Conservation (phyloP, 2,888 invertebrate genomes). For the Ceriagrion tenellum region DNA sequence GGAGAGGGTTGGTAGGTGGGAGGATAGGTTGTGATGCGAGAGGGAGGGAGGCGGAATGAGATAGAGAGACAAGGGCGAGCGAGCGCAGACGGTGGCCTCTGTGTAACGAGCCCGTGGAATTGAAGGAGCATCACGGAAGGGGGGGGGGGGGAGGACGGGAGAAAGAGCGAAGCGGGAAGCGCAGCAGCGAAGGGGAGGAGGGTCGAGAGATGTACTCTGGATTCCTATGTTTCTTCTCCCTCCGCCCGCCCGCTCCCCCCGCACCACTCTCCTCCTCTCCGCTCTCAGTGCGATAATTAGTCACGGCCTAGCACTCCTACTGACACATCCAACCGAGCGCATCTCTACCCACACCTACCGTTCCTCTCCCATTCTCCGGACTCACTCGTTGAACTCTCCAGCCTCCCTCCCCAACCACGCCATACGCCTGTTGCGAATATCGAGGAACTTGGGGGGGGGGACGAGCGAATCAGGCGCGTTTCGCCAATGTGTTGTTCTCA, state of each 20-base stretch:
- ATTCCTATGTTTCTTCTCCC: conserved; percentile 10
- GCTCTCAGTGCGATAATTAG: conserved; percentile 44
- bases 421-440: conserved; percentile 49
- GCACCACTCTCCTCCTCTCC: background rate
- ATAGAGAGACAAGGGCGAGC: background rate
- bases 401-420: background rate
- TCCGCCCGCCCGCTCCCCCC: background rate
- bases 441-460: background rate
- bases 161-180: background rate
- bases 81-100: background rate
- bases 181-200: background rate
- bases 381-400: too few species aligned
- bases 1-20: background rate
- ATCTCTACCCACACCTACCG: background rate
- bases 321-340: conserved; percentile 56
- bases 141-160: background rate
- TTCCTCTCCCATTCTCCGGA: background rate
- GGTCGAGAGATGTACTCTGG: background rate
- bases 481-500: background rate
- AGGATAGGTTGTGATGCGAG: background rate
- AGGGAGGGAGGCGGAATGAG: background rate
- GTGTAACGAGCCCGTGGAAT: conserved; percentile 14
- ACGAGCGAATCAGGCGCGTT: background rate
- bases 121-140: background rate
- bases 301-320: conserved; percentile 60